Evolutionary conservation across 2,888 invertebrate genomes (phyloP), one percentile per base, ranked within the genome.

Genomic region (Odontomyia ornata): DNA sequence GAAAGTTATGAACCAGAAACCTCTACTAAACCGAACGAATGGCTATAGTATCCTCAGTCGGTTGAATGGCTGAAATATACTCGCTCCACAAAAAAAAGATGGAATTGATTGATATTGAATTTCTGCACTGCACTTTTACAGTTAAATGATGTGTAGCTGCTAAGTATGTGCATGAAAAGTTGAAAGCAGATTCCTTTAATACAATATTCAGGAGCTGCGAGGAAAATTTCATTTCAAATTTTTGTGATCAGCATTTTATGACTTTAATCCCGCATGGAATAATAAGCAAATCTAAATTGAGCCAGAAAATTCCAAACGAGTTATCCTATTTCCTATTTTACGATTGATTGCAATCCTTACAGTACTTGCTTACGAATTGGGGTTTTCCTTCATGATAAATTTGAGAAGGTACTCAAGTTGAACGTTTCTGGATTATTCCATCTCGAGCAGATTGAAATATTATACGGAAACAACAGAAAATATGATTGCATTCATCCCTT

Each of bases 321-420:
- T 52, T 52, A 52, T 52, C 36, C 52, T 52, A 52, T 13, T n/a
- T 52, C 52, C 52, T 18, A 52, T 52, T 52, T 52, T 52, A 52
- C 52, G 52, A 52, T 13, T 18, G n/a, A 52, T n/a, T 52, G 52
- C 52, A 13, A 52, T 9, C 52, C 52, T 4, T 18, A 52, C n/a
- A n/a, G n/a, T 18, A 52, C 18, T 52, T n/a, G 4, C 52, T 18
- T 52, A n/a, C 15, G 18, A 15, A 9, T 4, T 52, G 15, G n/a
- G n/a, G 18, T 52, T 52, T 52, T 52, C 15, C 18, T 52, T 52
- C 13, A 52, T 18, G 52, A 52, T 52, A 18, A 13, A 52, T 52
- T 9, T n/a, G 7, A 15, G n/a, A 52, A 13, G 52, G 9, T 5
- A 52, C 52, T 52, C 18, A 18, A 52, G 15, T 18, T 4, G 52